Base-by-base conservation (phyloP, 2,113 vertebrate species). In the Urocynchramus pylzowi region DNA sequence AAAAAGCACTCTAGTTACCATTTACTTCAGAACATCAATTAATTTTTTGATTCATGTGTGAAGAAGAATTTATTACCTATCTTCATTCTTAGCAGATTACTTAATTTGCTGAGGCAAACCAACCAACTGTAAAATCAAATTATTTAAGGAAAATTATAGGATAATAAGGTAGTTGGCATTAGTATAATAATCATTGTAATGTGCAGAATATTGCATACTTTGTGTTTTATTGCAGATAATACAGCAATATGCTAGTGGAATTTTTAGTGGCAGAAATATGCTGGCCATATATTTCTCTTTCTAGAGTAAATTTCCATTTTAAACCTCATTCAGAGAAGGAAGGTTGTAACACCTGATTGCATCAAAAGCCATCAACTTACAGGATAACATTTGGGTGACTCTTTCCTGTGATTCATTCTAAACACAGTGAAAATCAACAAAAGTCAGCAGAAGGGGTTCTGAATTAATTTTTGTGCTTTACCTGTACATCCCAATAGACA, bases 61-160 rank as follows among this genome's bases (percentile, higher is more conserved):
- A 68, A 82, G 65, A 95, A 60, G 52, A 69, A n/a, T 82, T 91
- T 87, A 93, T 84, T 92, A 91, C 37, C 61, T 33, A 42, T 87
- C 65, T 90, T 73, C 53, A 47, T 83, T 96, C 74, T 75, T 53
- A 65, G 77, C 3, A 1, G 64, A 53, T 89, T 84, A 67, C 73
- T 84, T 95, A 75, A 90, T 92, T 93, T 82, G 81, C 70, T 79
- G 61, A 71, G 27, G 61, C n/a, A 87, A 93, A 93, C n/a, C 65
- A 93, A 64, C 42, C 77, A 95, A 89, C 30, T 80, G 53, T 76
- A 96, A 95, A 96, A 96, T 96, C 67, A 93, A 89, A 93, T 95
- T 95, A 91, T 88, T 95, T 96, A 93, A 88, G 82, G 87, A 86
- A 83, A 89, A 85, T 93, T 79, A 88, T 63, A 70, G 24, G 78